Percentiles rank a stretch among this genome's conserved stretches.
These are phyloP conservation scores for Notarius quadriscutis DNA, from an alignment of 2,113 vertebrate species.

Conservation along the genomic window DNA sequence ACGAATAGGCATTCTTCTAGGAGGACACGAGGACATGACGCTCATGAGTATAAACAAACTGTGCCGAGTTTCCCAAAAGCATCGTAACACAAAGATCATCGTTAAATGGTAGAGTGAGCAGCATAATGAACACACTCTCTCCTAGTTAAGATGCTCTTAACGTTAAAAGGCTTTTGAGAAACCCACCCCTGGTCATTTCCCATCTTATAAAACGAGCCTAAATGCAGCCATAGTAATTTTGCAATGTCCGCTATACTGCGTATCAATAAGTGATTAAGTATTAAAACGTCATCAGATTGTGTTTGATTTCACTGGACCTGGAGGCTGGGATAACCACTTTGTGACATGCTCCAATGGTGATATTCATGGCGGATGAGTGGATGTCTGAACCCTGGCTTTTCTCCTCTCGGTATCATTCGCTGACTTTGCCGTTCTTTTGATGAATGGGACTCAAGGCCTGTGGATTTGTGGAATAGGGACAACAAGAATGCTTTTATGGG, in stretches of 20 bases:
- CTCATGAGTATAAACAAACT: not conserved
- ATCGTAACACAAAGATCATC: too few relatives aligned
- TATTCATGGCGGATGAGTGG: conserved; percentile 19
- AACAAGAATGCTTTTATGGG: conserved; percentile 66
- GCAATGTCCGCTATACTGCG: not conserved
- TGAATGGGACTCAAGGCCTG: conserved; percentile 32
- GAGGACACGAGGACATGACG: not conserved
- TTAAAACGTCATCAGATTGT: not conserved
- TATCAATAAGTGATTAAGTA: not conserved
- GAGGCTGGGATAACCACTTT: not conserved
- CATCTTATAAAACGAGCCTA: not conserved
- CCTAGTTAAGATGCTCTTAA: too few relatives aligned
- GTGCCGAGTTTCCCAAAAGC: too few relatives aligned
- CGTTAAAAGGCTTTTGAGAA: too few relatives aligned
- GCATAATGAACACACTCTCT: too few relatives aligned
- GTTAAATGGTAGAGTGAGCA: too few relatives aligned
- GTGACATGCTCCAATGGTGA: conserved; percentile 33
- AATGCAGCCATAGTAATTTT: not conserved
- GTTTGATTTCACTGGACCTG: conserved; percentile 17
- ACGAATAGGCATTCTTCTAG: not conserved
- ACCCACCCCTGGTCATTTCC: not conserved
- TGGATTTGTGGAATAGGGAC: conserved; percentile 36
- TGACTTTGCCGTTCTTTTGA: conserved; percentile 49
- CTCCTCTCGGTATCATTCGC: conserved; percentile 34
- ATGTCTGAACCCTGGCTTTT: conserved; percentile 37